These are phyloP conservation scores for Boloria euphrosyne DNA, from an alignment of 2,888 invertebrate species.

Conservation along the genomic window DNA sequence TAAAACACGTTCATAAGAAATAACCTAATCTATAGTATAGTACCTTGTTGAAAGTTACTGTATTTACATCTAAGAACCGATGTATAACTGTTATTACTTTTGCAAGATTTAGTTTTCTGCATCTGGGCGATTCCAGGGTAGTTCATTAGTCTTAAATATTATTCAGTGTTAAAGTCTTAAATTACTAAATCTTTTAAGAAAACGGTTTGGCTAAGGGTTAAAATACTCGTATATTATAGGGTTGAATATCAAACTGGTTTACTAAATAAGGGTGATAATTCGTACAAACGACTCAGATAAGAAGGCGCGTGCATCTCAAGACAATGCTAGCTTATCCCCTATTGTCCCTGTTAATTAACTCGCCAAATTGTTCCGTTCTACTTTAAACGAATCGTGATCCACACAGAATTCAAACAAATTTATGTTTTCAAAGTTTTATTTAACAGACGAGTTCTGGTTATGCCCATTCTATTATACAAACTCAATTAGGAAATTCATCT, in stretches of 20 bases:
- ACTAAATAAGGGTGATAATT: constrained; percentile 29
- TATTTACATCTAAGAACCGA: no score
- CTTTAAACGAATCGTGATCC: constrained; percentile 31
- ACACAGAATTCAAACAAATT: constrained; percentile 27
- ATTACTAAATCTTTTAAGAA: no score
- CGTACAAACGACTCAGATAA: constrained; percentile 29
- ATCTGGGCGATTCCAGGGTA: no score
- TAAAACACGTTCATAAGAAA: no score
- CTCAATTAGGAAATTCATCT: no score
- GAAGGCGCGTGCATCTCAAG: constrained; percentile 30
- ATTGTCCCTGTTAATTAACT: constrained; percentile 43
- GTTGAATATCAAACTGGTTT: constrained; percentile 17
- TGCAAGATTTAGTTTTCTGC: no score
- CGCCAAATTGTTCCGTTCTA: constrained; percentile 39
- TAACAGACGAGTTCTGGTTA: no score
- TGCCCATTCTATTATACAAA: no score
- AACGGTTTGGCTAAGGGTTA: neutral
- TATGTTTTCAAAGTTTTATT: constrained; percentile 11
- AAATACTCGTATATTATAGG: constrained; percentile 9
- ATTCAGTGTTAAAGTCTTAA: neutral
- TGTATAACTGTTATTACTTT: no score
- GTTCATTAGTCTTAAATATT: neutral
- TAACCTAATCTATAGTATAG: no score
- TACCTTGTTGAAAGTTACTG: no score
- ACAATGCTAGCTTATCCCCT: constrained; percentile 30